Evolutionary conservation across 2,113 vertebrate species (phyloP).

Genomic region (Micromys minutus): DNA sequence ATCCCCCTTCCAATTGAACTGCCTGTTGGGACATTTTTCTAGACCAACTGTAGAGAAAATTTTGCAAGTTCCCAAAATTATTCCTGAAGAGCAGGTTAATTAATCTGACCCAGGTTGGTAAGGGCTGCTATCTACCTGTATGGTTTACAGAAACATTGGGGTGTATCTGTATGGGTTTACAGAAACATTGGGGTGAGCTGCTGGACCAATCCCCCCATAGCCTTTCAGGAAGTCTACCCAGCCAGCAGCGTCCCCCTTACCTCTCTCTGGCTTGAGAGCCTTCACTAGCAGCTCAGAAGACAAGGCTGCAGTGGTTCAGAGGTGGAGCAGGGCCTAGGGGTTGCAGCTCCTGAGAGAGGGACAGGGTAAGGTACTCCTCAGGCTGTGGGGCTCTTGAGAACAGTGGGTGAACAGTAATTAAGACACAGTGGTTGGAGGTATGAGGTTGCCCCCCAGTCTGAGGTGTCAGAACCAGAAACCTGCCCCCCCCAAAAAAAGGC

Average conservation of each 20-base stretch:
- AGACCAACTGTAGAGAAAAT: constrained; percentile 36
- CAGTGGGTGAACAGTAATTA: neutral
- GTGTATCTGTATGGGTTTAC: constrained; percentile 75
- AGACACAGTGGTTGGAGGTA: neutral
- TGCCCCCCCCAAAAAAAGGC: neutral
- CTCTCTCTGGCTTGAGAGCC: constrained; percentile 41
- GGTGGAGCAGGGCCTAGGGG: neutral
- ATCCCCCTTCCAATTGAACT: neutral
- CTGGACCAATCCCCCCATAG: constrained; percentile 77
- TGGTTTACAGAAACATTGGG: constrained; percentile 70
- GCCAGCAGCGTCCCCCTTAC: constrained; percentile 65
- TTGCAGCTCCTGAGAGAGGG: neutral
- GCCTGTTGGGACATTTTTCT: constrained; percentile 58
- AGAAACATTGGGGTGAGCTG: constrained; percentile 55
- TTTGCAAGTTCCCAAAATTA: constrained; percentile 67
- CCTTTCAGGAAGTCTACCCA: constrained; percentile 65
- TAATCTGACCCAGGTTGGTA: constrained; percentile 74
- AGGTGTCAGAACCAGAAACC: neutral
- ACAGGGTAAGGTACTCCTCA: too few species aligned
- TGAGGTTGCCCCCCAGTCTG: too few species aligned
- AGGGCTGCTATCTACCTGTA: constrained; percentile 75
- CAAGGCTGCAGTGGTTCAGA: neutral
- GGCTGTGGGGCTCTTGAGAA: too few species aligned
- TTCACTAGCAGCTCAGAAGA: constrained; percentile 44
- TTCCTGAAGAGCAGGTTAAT: constrained; percentile 70